Evolutionary conservation across 2,888 invertebrate species (phyloP).

Genomic region (Elegia similella): DNA sequence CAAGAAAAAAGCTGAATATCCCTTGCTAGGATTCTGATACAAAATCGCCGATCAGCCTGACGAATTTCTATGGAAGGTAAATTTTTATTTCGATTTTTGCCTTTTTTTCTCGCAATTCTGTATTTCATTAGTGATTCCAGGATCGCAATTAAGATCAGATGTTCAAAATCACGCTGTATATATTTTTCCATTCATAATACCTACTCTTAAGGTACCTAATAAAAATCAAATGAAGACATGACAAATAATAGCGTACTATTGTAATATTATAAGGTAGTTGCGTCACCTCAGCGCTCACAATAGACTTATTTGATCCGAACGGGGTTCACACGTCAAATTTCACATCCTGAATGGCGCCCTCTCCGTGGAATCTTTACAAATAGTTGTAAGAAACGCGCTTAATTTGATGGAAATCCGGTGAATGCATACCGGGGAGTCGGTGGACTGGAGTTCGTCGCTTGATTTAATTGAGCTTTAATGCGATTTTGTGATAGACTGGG

Average conservation of each 20-base stretch:
- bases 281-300: slow-evolving; percentile 59
- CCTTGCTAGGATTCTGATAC: no score
- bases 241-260: slow-evolving; percentile 58
- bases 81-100: no score
- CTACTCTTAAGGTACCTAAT: slow-evolving; percentile 25
- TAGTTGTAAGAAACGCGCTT: slow-evolving; percentile 73
- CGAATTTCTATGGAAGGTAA: no score
- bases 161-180: no score
- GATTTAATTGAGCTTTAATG: slow-evolving; percentile 63
- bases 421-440: slow-evolving; percentile 66
- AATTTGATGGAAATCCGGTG: slow-evolving; percentile 76
- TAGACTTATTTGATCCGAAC: slow-evolving; percentile 50
- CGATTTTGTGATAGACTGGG: slow-evolving; percentile 31
- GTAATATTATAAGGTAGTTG: slow-evolving; percentile 60
- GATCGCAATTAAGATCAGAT: no score
- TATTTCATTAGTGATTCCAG: no score
- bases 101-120: no score
- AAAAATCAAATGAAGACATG: slow-evolving; percentile 53
- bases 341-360: slow-evolving; percentile 71
- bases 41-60: no score
- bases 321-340: slow-evolving; percentile 79
- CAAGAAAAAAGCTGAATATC: no score
- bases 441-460: slow-evolving; percentile 47
- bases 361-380: slow-evolving; percentile 76
- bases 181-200: no score